Base-by-base conservation (phyloP, 1,140 invertebrate species). In the Bombus balteatus region DNA sequence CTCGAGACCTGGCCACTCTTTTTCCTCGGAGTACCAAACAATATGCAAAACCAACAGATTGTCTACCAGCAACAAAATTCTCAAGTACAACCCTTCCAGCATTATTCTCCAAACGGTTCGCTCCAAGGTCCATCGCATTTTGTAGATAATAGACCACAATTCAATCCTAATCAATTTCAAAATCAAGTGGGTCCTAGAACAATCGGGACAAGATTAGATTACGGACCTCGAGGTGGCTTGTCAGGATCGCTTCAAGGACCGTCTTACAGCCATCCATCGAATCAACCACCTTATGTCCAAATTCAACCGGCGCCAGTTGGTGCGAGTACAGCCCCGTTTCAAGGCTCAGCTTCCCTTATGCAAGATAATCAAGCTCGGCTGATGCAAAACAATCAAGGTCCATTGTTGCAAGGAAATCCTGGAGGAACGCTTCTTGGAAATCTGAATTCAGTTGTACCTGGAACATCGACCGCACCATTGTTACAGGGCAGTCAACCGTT, bases 1-100 rank as follows among this genome's bases (percentile, higher is more conserved):
- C 78, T 94, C 47, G 93, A 94, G 66, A 91, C 92, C 34, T 86
- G 92, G 62, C 87, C 92, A 10, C 89, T 91, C 18, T 94, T 92
- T 88, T 92, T 88, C 12, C 83, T 89, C 37, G 91, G 92, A 43
- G 81, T 91, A 66, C 90, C 91, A 43, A 89, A 86, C 62, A 92
- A 88, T 68, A 41, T 92, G 47, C 90, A 80, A 76, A 92, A 90
- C 80, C 91, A 92, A 72, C 92, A 87, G 87, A 91, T 93, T 65
- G 92, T 92, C 43, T 92, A 90, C 68, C 91, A 88, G 59, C 91
- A 92, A 80, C 68, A 75, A 78, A 92, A 83, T 84, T 81, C 90
- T 72, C 91, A 90, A 86, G 70, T 91, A 70, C 88, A 81, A 80
- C 88, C 53, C 84, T 89, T 83, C 87, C 88, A 82, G 82, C 85